Percentiles rank a stretch among this genome's conserved stretches.
phyloP scores from a whole-genome alignment of 2,113 vertebrate genomes.

The Strix uralensis region DNA sequence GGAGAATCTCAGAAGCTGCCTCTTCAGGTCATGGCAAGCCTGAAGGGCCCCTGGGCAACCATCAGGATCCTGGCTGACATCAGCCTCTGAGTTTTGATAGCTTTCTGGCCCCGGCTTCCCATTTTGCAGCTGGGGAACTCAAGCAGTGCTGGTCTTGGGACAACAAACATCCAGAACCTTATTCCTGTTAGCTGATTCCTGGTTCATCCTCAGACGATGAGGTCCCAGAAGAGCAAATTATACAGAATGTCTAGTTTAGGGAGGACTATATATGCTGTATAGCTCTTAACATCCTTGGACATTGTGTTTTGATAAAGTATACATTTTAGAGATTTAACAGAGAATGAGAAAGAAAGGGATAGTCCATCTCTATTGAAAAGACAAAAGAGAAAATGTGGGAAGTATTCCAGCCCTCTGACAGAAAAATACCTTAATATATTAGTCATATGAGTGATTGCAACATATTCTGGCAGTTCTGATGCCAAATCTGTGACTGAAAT shows the following conservation, averaged over 20 bases:
- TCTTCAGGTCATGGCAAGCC: neutral
- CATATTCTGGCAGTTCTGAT: neutral
- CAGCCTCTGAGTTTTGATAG: neutral
- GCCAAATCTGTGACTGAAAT: neutral
- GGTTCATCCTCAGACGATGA: neutral
- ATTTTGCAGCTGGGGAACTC: neutral
- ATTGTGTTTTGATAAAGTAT: neutral
- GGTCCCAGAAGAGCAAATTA: neutral
- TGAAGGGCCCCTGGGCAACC: neutral
- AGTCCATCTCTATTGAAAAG: neutral
- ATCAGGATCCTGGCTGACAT: neutral
- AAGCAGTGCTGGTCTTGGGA: neutral
- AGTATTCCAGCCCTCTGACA: neutral
- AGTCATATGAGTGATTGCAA: neutral
- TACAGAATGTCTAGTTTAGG: neutral
- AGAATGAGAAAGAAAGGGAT: neutral
- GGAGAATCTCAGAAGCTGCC: neutral
- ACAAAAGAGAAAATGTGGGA: neutral
- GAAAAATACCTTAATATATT: conserved; percentile 9
- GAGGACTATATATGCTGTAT: neutral
- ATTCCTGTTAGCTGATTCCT: neutral
- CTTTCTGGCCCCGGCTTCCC: neutral
- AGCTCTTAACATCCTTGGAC: neutral
- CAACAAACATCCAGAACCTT: neutral
- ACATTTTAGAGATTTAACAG: neutral